Base-by-base conservation (phyloP, 2,113 vertebrate genomes). In the Excalfactoria chinensis region DNA sequence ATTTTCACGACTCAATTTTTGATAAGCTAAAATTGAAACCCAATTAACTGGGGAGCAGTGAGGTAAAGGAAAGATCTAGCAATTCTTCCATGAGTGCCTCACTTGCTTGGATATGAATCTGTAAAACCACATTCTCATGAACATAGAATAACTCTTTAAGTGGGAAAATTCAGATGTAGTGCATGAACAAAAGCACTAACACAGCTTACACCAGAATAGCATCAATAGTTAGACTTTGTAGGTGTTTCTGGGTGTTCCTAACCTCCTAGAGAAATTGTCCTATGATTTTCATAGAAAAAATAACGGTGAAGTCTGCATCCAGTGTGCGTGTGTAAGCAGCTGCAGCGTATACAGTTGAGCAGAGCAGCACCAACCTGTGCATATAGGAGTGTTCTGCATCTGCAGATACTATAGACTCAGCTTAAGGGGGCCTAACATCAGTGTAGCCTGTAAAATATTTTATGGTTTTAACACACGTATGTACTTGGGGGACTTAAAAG, bases 1-100 rank as follows among this genome's bases (percentile, higher is more conserved):
- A 93, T 94, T 86, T 88, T 66, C 55, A 60, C 49, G 69, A 81
- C 72, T 96, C 48, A 25, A 32, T 48, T 78, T 95, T 91, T 88
- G 66, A 78, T 78, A 48, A 92, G 84, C 40, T 3, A 2, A 44
- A 37, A 81, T 84, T 86, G 84, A 86, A 86, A 75, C 44, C 35
- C 48, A 22, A 9, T 32, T 78, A 81, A 37, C 69, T 81, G 80
- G 80, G 90, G 56, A 70, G 75, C 26, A 75, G 48, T 16, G n/a
- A 89, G 40, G 70, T 25, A 32, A 75, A 88, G 58, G 48, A 71
- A 86, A 72, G 43, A 67, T n/a, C 41, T 53, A 28, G 34, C 46
- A n/a, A 19, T 73, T 62, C 76, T 84, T 70, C 63, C 26, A 40
- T 68, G 67, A 32, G 73, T n/a, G 21, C 15, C 30, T 88, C 34